phyloP scores from a whole-genome alignment of 2,888 invertebrate species.

The Chrysodeixis includens region DNA sequence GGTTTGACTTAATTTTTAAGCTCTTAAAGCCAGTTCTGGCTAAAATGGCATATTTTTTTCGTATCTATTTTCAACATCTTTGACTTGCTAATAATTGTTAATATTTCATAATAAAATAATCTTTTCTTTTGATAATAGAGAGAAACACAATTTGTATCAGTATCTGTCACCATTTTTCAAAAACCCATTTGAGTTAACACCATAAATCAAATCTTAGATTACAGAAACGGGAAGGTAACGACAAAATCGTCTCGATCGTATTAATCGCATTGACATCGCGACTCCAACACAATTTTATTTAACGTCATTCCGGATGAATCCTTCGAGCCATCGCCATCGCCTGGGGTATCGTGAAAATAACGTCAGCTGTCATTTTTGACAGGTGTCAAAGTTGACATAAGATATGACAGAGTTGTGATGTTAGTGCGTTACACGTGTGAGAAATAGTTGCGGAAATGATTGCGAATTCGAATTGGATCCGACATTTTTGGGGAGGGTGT shows the following conservation, averaged over 20 bases:
- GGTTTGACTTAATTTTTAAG: conserved; percentile 15
- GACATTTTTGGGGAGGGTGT: conserved; percentile 2
- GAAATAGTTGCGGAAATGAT: conserved; percentile 23
- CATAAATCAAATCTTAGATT: conserved; percentile 8
- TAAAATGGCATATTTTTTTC: background rate
- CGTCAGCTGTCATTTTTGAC: conserved; percentile 36
- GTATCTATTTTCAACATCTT: background rate
- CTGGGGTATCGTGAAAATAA: conserved; percentile 24
- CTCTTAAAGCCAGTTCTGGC: background rate
- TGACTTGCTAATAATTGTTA: background rate
- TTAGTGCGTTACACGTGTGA: conserved; percentile 20
- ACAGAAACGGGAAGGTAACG: conserved; percentile 10
- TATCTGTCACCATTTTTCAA: background rate
- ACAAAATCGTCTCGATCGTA: conserved; percentile 11
- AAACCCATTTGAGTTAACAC: background rate
- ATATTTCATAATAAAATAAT: background rate
- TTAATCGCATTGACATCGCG: conserved; percentile 20
- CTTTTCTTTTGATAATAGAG: no score
- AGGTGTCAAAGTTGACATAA: conserved; percentile 25
- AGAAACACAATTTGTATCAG: background rate
- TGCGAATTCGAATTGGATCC: conserved; percentile 14
- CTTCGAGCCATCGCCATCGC: conserved; percentile 8
- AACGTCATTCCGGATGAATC: conserved; percentile 34
- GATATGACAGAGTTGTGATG: conserved; percentile 8
- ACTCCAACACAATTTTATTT: conserved; percentile 32